Base-by-base conservation (phyloP, 2,888 invertebrate genomes). In the Xiphydria camelus region DNA sequence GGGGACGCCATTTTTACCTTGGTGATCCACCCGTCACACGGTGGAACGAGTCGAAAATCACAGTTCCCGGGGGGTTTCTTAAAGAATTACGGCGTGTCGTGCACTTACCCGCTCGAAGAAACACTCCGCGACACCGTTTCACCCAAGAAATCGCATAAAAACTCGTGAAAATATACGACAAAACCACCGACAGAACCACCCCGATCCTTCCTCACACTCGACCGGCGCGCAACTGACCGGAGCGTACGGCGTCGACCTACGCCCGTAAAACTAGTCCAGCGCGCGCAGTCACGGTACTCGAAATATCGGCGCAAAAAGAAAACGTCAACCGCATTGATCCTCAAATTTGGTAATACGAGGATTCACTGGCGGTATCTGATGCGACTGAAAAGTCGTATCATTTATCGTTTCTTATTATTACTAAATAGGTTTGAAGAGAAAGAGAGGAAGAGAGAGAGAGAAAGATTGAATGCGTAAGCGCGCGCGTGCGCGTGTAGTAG, bases 161-260 rank as follows among this genome's bases (percentile, higher is more conserved):
- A 53, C 53, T 47, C 43, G 47, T n/a, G 48, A 47, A 40, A 49
- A 55, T 52, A 45, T 52, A 53, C 44, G 50, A 41, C 23, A 41
- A 41, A 47, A 50, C 42, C 53, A 58, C 63, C 53, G 36, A 47
- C 55, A 59, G 51, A 57, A 46, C 55, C 41, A 55, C 61, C 53
- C 53, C 47, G 52, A 14, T 58, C 64, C 59, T 58, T 58, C 53
- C 62, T 62, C 65, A 66, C 68, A 65, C 62, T 64, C 66, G 62
- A 67, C 73, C 73, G 71, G 74, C 70, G 73, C 70, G 70, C 73
- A 67, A 74, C 72, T 68, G 62, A 67, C 59, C 60, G 57, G 61
- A 58, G 36, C 48, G 46, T 35, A 35, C 50, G 46, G 59, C 66
- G 62, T 55, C 58, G 41, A 46, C 58, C 62, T 66, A 63, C 69